Evolutionary conservation across 2,113 vertebrate genomes (phyloP), one percentile per base, ranked within the genome.

Genomic region (Dendrocopos noguchii): DNA sequence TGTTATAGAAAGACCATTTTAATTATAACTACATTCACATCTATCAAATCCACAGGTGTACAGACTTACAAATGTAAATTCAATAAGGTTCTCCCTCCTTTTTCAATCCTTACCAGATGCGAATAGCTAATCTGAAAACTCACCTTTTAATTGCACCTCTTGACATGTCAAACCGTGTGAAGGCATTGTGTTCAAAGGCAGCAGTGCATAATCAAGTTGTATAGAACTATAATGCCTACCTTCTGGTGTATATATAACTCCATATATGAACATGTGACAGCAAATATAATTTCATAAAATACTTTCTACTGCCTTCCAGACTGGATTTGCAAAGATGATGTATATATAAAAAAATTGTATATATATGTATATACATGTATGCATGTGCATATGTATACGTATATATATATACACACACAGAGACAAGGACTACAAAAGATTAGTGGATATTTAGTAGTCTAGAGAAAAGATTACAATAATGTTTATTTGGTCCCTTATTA

Each of bases 21-120:
- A 96, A 97, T 97, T 96, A 94, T 88, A 96, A 88, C 46, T 90
- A 75, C 70, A 90, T 88, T 94, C 7, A 92, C 64, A 95, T 94
- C 61, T 90, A 66, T 77, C 83, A 95, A 95, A 88, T 82, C 72
- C 84, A 25, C 74, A 95, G 93, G 75, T 87, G 68, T 73, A 68
- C 66, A 87, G 19, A 92, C 42, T 95, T 96, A 75, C 6, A 64
- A 82, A 95, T 84, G 75, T 87, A 95, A 96, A 97, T 94, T 91
- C 81, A 83, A 31, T 86, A 87, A 90, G 65, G 53, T 76, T 95
- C 63, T 92, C 28, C 53, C 64, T 95, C 91, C 75, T 92, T 91
- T 94, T 78, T 70, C 44, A 88, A n/a, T 84, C 88, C 90, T 89
- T 88, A 80, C 15, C 64, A 96, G 80, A 80, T 31, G 74, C 6